Evolutionary conservation across 2,113 vertebrate species (phyloP).

Genomic region (Fregetta grallaria): DNA sequence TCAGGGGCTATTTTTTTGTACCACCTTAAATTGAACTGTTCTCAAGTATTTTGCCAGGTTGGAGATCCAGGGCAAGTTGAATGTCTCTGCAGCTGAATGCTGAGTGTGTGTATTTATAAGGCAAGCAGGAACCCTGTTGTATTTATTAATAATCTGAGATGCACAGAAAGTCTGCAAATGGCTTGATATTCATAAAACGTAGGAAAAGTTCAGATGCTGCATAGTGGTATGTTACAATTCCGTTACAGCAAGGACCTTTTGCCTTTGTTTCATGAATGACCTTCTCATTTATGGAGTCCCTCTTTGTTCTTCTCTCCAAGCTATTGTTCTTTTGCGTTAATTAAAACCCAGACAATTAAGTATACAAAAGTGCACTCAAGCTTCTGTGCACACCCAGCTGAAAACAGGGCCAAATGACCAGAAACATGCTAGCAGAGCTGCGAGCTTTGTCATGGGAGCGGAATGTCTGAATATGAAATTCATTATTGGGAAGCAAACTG

Average conservation of each 20-base stretch:
- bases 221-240: neutral
- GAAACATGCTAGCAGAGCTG: neutral
- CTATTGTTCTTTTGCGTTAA: conserved; percentile 10
- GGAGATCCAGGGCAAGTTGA: neutral
- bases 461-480: neutral
- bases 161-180: neutral
- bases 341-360: conserved; percentile 15
- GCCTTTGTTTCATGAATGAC: neutral
- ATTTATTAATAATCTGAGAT: neutral
- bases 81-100: neutral
- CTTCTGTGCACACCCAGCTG: neutral
- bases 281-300: neutral
- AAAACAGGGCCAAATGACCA: conserved; percentile 4
- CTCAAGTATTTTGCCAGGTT: neutral
- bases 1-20: neutral
- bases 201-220: neutral
- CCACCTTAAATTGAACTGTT: neutral
- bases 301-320: neutral
- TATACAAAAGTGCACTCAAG: neutral
- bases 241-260: neutral
- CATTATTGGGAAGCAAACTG: conserved; percentile 21
- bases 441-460: neutral
- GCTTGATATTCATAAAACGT: neutral
- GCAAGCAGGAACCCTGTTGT: neutral
- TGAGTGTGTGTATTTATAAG: neutral